Evolutionary conservation across 2,113 vertebrate species (phyloP).

Genomic region (Chamaetylas fuelleborni): DNA sequence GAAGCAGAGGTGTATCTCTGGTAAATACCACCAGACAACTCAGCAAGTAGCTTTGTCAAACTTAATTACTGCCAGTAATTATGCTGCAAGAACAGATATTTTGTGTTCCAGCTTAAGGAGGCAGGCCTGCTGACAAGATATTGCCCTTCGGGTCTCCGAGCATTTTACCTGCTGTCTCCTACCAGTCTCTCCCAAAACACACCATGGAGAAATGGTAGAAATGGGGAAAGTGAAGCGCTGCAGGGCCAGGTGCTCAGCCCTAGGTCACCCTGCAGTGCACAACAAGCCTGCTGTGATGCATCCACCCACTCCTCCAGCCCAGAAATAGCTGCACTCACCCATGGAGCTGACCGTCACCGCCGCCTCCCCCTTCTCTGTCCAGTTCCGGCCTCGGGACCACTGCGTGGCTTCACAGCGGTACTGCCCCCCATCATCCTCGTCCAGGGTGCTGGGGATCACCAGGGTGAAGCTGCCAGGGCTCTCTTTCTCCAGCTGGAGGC

Average conservation of each 20-base stretch:
- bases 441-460: constrained; percentile 66
- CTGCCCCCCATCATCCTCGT: constrained; percentile 28
- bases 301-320: background rate
- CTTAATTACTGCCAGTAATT: background rate
- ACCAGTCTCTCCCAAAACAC: background rate
- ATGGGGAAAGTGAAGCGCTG: background rate
- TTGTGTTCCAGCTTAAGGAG: background rate
- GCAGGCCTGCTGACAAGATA: background rate
- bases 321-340: constrained; percentile 56
- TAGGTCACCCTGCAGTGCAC: background rate
- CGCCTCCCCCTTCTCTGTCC: constrained; percentile 41
- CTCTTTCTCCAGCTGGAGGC: constrained; percentile 50
- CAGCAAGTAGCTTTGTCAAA: background rate
- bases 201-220: background rate
- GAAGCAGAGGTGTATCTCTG: background rate
- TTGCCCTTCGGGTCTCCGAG: accelerated
- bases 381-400: background rate
- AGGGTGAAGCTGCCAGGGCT: constrained; percentile 67
- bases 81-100: background rate
- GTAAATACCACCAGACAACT: background rate
- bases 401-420: constrained; percentile 79
- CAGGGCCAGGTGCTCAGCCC: background rate
- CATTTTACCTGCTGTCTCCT: background rate
- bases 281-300: background rate
- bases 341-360: constrained; percentile 64